Base-by-base conservation (phyloP, 2,797 vertebrate genomes). In the Cynodonichthys magdalenae region DNA sequence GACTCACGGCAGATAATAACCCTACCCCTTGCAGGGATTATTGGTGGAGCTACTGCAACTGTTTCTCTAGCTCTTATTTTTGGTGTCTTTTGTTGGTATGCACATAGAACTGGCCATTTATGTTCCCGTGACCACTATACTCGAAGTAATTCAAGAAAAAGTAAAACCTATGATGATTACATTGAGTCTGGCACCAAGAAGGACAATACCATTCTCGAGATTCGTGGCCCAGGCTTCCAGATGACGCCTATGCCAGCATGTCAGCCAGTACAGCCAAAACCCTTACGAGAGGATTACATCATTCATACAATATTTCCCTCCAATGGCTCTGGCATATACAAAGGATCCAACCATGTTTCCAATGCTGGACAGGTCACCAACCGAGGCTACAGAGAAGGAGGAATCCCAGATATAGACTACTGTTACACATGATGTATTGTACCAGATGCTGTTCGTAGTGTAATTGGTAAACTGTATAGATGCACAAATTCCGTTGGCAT, bases 301-400 rank as follows among this genome's bases (percentile, higher is more conserved):
- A 96, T 98, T 74, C 96, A 96, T 61, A 97, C 96, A 75, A 97
- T 98, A 87, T 97, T 95, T 84, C 96, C 96, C 48, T 96, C 96
- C 71, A 97, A 96, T 2, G 95, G 95, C 90, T 96, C 94, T 65
- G 94, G 94, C 74, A 89, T 96, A 69, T 97, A 96, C 89, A 96
- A 95, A 90, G 93, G 92, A 58, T 85, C 93, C 46, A 93, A 94
- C 80, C 92, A 94, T 69, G 93, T 93, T 91, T 90, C 90, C 66
- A 95, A 92, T 76, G 80, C 90, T 45, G 94, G 94, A 78, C 95
- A 96, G 15, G 93, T 95, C 75, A 95, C 95, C 82, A 96, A 96
- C 34, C 93, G 96, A 15, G 96, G 96, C 72, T 96, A 96, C 79
- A 94, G 95, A 91, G 96, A 95, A 81, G 95, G 93, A 20, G 95